Base-by-base conservation (phyloP, 1,140 invertebrate genomes). In the Coenobita brevimanus region DNA sequence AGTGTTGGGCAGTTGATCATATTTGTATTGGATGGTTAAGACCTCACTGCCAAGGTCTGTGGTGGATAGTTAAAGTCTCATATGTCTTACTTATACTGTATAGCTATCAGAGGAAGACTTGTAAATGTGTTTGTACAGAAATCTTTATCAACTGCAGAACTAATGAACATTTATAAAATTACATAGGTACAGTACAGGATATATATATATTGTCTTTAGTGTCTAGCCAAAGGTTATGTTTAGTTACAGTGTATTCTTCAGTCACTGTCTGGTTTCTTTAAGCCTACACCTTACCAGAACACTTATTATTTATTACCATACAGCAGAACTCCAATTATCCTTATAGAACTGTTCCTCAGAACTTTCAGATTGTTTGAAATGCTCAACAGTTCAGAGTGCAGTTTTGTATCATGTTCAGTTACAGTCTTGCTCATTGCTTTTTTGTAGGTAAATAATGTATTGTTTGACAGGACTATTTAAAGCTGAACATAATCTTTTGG, bases 151-250 rank as follows among this genome's bases (percentile, higher is more conserved):
- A 8, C 46, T 71, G 21, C 17, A 50, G 17, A 50, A 50, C 46
- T 50, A 69, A 64, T 71, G 80, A 69, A 82, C 67, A 67, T 82
- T 69, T 30, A 41, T 43, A 71, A 21, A 67, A 71, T 41, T 43
- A 43, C 71, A 8, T 17, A 8, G 17, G 46, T 50, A 17, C 17
- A 50, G 46, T 50, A 50, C 46, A 75, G 71, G 41, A 60, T 50
- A 33, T 82, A 82, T 71, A 21, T 33, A 62, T 54, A 57, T 67
- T 54, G 60, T 73, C 67, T 87, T 87, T 87, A 87, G 84, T 87
- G 62, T 87, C 84, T 87, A 87, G 84, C 84, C 84, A 87, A 87
- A 87, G 84, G 84, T 87, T 87, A 87, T 80, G 67, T 87, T 80
- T 87, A 87, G 84, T 69, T 81, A 27, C 27, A 87, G 69, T 69